Conservation (phyloP, 1,140 invertebrate genomes). For the Hylyphantes graminicola region DNA sequence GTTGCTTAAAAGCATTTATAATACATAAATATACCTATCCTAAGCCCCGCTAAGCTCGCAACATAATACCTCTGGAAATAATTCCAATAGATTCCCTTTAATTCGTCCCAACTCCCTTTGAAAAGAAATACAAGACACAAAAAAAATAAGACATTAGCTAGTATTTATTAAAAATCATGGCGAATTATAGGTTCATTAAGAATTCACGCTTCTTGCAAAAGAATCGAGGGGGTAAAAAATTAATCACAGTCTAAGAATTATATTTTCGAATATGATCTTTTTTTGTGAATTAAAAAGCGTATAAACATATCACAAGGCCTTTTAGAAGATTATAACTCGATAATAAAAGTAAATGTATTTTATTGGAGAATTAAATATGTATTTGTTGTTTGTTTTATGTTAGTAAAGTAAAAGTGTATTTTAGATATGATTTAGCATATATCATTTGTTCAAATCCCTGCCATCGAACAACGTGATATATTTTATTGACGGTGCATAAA, state of each 20-base stretch:
- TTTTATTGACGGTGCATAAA: neutral
- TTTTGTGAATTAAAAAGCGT: slow-evolving; percentile 37
- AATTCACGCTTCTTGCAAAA: slow-evolving; percentile 44
- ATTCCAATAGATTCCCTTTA: slow-evolving; percentile 21
- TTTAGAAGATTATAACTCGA: slow-evolving; percentile 44
- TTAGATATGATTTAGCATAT: slow-evolving; percentile 24
- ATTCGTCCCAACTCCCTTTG: slow-evolving; percentile 11
- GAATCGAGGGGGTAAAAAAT: slow-evolving; percentile 12
- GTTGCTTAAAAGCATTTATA: slow-evolving; percentile 57
- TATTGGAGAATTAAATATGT: slow-evolving; percentile 29
- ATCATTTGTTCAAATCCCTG: slow-evolving; percentile 28
- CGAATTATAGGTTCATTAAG: slow-evolving; percentile 56
- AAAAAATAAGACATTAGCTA: slow-evolving; percentile 45
- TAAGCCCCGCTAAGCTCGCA: slow-evolving; percentile 35
- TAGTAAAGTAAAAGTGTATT: slow-evolving; percentile 33
- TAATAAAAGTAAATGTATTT: slow-evolving; percentile 18
- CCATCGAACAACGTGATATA: slow-evolving; percentile 24
- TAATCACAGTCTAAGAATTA: slow-evolving; percentile 35
- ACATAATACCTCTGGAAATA: slow-evolving; percentile 38
- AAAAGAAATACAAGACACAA: neutral
- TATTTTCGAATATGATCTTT: slow-evolving; percentile 42
- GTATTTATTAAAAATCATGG: slow-evolving; percentile 58
- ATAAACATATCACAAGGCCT: slow-evolving; percentile 38
- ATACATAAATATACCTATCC: slow-evolving; percentile 56
- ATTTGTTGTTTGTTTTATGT: slow-evolving; percentile 49